Base-by-base conservation (phyloP, 2,797 vertebrate genomes). In the Cheirogaleus major region DNA sequence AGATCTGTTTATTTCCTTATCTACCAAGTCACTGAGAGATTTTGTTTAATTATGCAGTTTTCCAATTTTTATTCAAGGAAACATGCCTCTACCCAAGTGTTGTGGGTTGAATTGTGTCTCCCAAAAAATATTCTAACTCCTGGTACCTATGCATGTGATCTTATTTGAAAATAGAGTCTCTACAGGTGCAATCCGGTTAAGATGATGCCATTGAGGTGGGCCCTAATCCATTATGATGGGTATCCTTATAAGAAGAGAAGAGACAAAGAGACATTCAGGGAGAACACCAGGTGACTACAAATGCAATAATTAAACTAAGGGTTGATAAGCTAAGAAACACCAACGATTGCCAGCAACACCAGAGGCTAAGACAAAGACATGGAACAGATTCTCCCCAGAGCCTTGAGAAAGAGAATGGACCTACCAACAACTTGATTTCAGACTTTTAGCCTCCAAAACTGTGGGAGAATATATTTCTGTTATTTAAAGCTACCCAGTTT, bases 11-110 rank as follows among this genome's bases (percentile, higher is more conserved):
- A 14, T 95, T 91, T 57, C 6, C 30, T 38, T 32, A 0, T 59
- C 81, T 94, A 1, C 57, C 6, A 86, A 0, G 1, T 52, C 23
- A 38, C 57, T 90, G 70, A 93, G 81, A 78, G 93, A 80, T 73
- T 13, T 75, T 72, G 85, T 91, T 95, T 87, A 67, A 27, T 86
- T 96, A 92, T 52, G 35, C 6, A 5, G 5, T 89, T 91, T 91
- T 91, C 11, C 22, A 43, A 50, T 90, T 86, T 69, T 50, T 5
- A 63, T 15, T 91, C 48, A 79, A 90, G 61, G 59, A 83, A 67
- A 81, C 25, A 75, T 95, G 55, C 0, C 2, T 80, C 85, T 57
- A 4, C 14, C 14, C 7, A 20, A 50, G 50, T 30, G 5, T 52
- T 73, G 4, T 15, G 9, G 35, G 17, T 86, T 61, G 9, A 61